These are phyloP conservation scores for Embiotoca jacksoni DNA, from an alignment of 2,113 vertebrate species.

Conservation along the genomic window DNA sequence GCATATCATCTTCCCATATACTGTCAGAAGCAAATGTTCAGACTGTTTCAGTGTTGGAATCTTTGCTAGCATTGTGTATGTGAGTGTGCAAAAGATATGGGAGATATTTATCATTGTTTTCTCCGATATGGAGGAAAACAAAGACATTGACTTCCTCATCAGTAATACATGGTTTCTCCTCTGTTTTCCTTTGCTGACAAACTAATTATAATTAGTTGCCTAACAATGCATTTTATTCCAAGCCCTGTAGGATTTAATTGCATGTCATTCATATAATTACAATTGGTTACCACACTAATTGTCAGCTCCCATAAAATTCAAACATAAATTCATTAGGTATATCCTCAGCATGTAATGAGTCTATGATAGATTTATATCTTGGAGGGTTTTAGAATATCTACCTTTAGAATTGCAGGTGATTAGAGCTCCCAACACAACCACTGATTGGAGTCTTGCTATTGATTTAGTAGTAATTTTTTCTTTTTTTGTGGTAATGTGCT, in stretches of 20 bases:
- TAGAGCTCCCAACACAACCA: conserved; percentile 9
- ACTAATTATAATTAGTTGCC: conserved; percentile 43
- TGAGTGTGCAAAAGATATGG: background rate
- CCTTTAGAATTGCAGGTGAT: conserved; percentile 19
- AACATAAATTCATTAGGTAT: conserved; percentile 4
- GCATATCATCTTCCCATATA: conserved; percentile 22
- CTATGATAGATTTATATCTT: conserved; percentile 31
- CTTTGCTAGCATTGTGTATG: background rate
- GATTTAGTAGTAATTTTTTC: conserved; percentile 23
- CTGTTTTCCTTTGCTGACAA: conserved; percentile 37
- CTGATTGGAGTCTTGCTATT: conserved; percentile 43
- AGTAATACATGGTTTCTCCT: conserved; percentile 4
- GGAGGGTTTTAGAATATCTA: conserved; percentile 13
- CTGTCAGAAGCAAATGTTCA: background rate
- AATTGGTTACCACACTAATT: conserved; percentile 30
- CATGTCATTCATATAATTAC: conserved; percentile 49
- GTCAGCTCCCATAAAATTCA: conserved; percentile 27
- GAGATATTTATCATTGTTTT: conserved; percentile 10
- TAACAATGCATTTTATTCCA: conserved; percentile 62
- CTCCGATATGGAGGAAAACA: conserved; percentile 17
- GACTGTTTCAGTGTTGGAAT: background rate
- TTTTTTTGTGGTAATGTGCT: conserved; percentile 7
- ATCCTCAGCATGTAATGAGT: conserved; percentile 22
- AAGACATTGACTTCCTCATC: conserved; percentile 20
- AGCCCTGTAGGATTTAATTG: conserved; percentile 45